phyloP scores from a whole-genome alignment of 1,140 invertebrate species.

The fruit fly (Drosophila melanogaster) region DNA sequence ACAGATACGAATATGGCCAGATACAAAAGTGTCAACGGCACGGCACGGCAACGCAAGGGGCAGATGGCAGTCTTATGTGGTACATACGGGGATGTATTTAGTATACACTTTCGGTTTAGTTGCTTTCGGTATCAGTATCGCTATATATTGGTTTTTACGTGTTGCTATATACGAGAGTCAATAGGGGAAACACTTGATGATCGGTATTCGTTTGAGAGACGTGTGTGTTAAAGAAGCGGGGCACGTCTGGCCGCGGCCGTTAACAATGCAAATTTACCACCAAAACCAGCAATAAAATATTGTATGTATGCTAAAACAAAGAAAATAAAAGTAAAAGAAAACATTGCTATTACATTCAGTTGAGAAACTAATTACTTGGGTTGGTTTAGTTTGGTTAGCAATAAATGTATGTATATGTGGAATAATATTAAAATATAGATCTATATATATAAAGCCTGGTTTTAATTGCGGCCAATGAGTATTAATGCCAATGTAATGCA shows the following conservation, averaged over 20 bases:
- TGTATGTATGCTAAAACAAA: constrained; percentile 82
- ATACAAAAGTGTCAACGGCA: constrained; percentile 53
- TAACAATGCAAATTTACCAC: constrained; percentile 82
- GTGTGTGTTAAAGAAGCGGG: constrained; percentile 74
- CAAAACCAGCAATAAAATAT: constrained; percentile 82
- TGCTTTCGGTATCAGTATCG: constrained; percentile 54
- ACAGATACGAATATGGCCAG: constrained; percentile 46
- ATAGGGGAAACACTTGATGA: constrained; percentile 56
- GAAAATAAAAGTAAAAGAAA: constrained; percentile 82
- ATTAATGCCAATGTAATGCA: constrained; percentile 74
- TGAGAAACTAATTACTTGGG: constrained; percentile 56
- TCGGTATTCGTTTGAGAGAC: constrained; percentile 64
- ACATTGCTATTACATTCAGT: constrained; percentile 80
- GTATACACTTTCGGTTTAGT: constrained; percentile 69
- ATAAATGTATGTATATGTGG: constrained; percentile 45
- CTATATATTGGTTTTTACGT: constrained; percentile 54
- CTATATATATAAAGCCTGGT: constrained; percentile 59
- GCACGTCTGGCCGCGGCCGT: constrained; percentile 76
- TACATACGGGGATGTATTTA: constrained; percentile 59
- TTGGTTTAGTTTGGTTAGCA: constrained; percentile 55
- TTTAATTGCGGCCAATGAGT: constrained; percentile 68
- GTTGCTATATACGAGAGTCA: constrained; percentile 58
- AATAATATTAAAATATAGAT: constrained; percentile 48
- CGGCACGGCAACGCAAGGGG: constrained; percentile 43
- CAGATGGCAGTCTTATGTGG: constrained; percentile 65